Base-by-base conservation (phyloP, 30 jellyfish, hydroid and myxozoan species). In the Cassiopea xamachana region DNA sequence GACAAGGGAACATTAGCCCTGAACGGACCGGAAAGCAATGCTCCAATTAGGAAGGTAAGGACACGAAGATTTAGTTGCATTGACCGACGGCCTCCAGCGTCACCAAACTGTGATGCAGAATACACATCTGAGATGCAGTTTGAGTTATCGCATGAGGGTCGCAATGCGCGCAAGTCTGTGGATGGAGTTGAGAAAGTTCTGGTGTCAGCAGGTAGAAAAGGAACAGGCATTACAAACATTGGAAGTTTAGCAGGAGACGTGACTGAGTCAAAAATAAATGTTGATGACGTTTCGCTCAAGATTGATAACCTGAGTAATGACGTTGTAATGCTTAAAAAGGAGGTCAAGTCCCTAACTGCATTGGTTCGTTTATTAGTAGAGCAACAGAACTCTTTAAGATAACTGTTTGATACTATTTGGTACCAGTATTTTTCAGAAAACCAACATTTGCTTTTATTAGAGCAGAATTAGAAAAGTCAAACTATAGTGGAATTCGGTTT, bases 291-390 rank as follows among this genome's bases (percentile, higher is more conserved):
- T 51, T 75, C 90, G 39, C 14, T 19, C 16, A 75, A 72, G 49
- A 73, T 90, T 51, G 93, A 90, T 39, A 84, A 81, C 6, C 75
- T 90, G 1, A 85, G 89, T 64, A 67, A 71, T 77, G 97, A 90
- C 71, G 97, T 90, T 1, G 74, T 46, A 9, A 86, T 75, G 15
- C 62, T 90, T 71, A 82, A 84, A 51, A 69, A 79, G n/a, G 97
- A 90, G n/a, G 74, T 90, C 67, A 75, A 58, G 2, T 75, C 93
- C 1, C 83, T 90, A 17, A 68, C 97, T 18, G 86, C 91, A 27
- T 59, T 90, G 77, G 87, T 90, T 5, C 79, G 93, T 43, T 17
- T 77, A 48, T 59, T 90, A 62, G 64, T 90, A 46, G 92, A 90
- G 80, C 93, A 71, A 18, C 90, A 88, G n/a, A 83, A 71, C 50